Evolutionary conservation across 2,113 vertebrate species (phyloP).

Genomic region (Eretmodus cyanostictus): DNA sequence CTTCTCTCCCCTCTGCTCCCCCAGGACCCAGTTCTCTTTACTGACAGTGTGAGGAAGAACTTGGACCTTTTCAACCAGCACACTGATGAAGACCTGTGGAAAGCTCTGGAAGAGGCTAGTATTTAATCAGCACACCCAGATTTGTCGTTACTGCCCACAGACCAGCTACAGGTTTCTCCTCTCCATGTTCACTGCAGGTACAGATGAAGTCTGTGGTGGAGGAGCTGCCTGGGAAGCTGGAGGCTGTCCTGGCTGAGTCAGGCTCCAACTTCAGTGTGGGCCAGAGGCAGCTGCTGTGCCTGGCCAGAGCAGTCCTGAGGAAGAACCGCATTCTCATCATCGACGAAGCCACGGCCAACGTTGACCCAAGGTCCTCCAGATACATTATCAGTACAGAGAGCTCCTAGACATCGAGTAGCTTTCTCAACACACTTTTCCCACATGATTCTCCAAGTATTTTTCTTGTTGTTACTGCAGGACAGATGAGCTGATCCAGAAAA

Average conservation of each 20-base stretch:
- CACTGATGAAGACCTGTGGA: conserved; percentile 86
- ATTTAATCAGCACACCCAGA: neutral
- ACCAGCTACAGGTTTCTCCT: neutral
- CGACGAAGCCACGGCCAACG: conserved; percentile 95
- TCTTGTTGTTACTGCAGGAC: conserved; percentile 75
- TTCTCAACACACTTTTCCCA: neutral
- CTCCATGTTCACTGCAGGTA: conserved; percentile 75
- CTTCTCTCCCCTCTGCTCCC: neutral
- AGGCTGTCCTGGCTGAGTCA: conserved; percentile 88
- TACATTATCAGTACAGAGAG: neutral
- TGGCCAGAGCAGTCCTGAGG: conserved; percentile 89
- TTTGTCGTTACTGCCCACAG: neutral
- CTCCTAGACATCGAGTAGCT: neutral
- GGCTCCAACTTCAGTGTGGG: conserved; percentile 96
- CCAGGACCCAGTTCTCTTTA: conserved; percentile 87
- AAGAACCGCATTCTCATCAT: conserved; percentile 92
- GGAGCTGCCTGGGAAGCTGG: conserved; percentile 86
- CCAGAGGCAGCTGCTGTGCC: conserved; percentile 92
- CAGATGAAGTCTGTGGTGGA: conserved; percentile 87
- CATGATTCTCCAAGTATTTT: neutral
- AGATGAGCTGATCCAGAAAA: conserved; percentile 90
- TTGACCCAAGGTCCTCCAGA: conserved; percentile 76
- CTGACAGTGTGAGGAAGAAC: conserved; percentile 91
- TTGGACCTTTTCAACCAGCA: conserved; percentile 89
- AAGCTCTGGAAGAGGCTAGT: conserved; percentile 78